Conservation (phyloP, 2,113 vertebrate genomes). For the Pangasianodon gigas region DNA sequence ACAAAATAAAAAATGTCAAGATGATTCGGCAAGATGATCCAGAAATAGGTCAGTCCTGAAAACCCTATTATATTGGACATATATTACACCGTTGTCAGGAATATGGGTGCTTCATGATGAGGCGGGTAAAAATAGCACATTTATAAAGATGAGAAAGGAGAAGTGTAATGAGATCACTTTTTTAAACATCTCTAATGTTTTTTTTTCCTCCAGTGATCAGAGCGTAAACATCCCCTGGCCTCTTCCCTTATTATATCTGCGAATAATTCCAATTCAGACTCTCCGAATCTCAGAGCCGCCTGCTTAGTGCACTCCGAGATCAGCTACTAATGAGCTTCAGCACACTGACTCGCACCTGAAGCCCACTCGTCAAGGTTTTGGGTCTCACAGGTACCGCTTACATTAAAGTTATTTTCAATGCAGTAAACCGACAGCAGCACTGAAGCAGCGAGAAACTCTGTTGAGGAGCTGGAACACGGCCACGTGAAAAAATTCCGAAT, state of each 20-base stretch:
- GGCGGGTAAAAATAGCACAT: background rate
- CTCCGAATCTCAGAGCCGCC: conserved; percentile 1
- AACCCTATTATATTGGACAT: background rate
- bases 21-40: background rate
- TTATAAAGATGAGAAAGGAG: background rate
- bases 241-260: conserved; percentile 29
- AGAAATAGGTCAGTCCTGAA: conserved; percentile 8
- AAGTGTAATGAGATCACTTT: background rate
- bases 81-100: background rate
- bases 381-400: conserved; percentile 13
- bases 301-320: conserved; percentile 25
- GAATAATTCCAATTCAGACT: conserved; percentile 24
- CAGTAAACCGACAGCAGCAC: background rate
- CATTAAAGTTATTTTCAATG: background rate
- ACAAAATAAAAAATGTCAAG: conserved; percentile 34
- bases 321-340: conserved; percentile 39
- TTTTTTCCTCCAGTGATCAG: background rate
- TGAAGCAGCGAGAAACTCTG: background rate
- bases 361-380: background rate
- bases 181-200: background rate
- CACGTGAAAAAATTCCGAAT: background rate
- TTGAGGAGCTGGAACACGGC: background rate
- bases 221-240: conserved; percentile 6
- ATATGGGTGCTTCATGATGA: background rate
- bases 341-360: conserved; percentile 7